Base-by-base conservation (phyloP, 2,113 vertebrate genomes). In the Colossoma macropomum region DNA sequence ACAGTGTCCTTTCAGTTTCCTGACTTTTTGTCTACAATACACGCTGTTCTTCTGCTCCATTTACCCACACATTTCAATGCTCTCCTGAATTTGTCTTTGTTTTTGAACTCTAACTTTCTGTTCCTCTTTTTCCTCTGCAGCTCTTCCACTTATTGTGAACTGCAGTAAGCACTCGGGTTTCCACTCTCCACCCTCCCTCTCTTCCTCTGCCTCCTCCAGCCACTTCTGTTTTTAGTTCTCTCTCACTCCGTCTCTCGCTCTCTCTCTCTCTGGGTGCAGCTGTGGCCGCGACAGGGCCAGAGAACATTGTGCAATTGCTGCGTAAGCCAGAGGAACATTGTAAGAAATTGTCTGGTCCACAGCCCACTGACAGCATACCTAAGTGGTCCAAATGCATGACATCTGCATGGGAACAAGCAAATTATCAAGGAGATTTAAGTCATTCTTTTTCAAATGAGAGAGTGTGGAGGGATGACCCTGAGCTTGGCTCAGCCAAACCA, bases 161-260 rank as follows among this genome's bases (percentile, higher is more conserved):
- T 75, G n/a, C 56, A 75, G 81, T 89, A 83, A 86, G 85, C 86
- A 77, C 71, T 80, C 85, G 27, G 41, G 63, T 78, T 90, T 90
- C 91, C 88, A 83, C 65, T 71, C 74, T 34, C 81, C 66, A 50
- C 59, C 74, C 74, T 1, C 32, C 41, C 30, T 28, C 70, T 63
- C n/a, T 50, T 86, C 25, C 83, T 85, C 69, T 69, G 65, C 74
- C 60, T 79, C 56, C 34, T 72, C 80, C 80, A 70, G 48, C 21
- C 83, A 81, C 87, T 91, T 89, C 82, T 79, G 68, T 82, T 87
- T 85, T 59, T 34, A 79, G 68, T 81, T 88, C 60, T 62, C 45
- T 65, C 30, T 78, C 59, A 48, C 19, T 16, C n/a, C n/a, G n/a
- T n/a, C 28, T 32, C 30, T 32, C 63, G 28, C 63, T 66, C 63